Conservation (phyloP, 92 coral and sea anemone genomes). For the Porites rus region DNA sequence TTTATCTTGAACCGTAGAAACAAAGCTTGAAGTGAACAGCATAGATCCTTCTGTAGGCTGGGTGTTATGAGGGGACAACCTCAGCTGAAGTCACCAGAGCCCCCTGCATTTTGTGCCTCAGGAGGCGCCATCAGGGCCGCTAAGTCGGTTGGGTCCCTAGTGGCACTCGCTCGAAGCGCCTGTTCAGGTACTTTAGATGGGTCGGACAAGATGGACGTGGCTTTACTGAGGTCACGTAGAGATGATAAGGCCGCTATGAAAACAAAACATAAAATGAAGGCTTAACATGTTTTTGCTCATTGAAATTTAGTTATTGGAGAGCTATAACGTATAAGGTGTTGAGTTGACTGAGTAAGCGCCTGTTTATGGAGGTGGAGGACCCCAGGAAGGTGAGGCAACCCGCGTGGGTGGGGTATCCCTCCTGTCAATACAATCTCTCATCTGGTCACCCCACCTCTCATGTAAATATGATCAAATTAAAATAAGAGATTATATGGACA, state of each 20-base stretch:
- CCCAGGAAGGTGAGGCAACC: too few relatives aligned
- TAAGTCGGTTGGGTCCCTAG: conserved; percentile 73
- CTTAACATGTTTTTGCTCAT: too few relatives aligned
- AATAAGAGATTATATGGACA: too few relatives aligned
- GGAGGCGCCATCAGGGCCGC: conserved; percentile 52
- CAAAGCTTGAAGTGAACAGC: neutral
- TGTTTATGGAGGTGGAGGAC: too few relatives aligned
- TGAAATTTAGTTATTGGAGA: too few relatives aligned
- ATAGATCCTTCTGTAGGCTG: neutral
- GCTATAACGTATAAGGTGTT: too few relatives aligned
- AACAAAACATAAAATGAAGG: neutral
- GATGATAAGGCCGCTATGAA: conserved; percentile 87
- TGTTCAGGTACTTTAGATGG: conserved; percentile 94
- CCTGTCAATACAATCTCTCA: too few relatives aligned
- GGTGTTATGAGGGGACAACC: neutral
- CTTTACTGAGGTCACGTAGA: conserved; percentile 91
- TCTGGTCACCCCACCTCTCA: too few relatives aligned
- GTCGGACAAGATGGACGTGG: conserved; percentile 92
- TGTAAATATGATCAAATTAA: too few relatives aligned
- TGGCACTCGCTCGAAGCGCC: conserved; percentile 76
- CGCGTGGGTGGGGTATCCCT: too few relatives aligned
- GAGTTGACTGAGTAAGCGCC: too few relatives aligned
- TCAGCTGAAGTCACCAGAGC: conserved; percentile 34
- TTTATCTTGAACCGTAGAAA: conserved; percentile 13
- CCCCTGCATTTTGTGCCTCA: conserved; percentile 31